Evolutionary conservation across 2,888 invertebrate species (phyloP).

Genomic region (Hyposoter didymator): DNA sequence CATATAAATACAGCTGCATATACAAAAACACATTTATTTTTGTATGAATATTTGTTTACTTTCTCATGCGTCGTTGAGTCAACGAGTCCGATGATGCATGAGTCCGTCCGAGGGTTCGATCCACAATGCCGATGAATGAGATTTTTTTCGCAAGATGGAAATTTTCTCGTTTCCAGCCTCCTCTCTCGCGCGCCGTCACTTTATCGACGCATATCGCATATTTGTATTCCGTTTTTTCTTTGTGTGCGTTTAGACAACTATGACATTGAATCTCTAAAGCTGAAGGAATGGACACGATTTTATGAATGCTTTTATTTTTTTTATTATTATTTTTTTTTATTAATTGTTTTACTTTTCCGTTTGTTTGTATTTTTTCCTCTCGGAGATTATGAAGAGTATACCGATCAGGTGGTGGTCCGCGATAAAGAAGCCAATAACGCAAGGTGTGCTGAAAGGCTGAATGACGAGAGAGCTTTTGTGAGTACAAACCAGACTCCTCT

Average conservation of each 20-base stretch:
- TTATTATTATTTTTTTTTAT: too few relatives aligned
- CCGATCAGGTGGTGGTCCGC: constrained; percentile 67
- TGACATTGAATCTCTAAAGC: constrained; percentile 68
- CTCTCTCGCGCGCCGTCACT: constrained; percentile 36
- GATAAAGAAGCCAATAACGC: constrained; percentile 68
- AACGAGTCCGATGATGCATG: constrained; percentile 26
- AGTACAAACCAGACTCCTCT: constrained; percentile 30
- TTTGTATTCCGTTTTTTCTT: constrained; percentile 47
- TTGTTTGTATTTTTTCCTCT: constrained; percentile 12
- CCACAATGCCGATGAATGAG: constrained; percentile 10
- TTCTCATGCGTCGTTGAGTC: constrained; percentile 44
- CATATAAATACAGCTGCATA: background rate
- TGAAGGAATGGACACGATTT: constrained; percentile 52
- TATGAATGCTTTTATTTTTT: constrained; percentile 9
- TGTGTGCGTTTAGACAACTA: constrained; percentile 77
- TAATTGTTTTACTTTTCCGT: background rate
- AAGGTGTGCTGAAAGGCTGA: constrained; percentile 67
- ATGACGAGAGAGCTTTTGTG: constrained; percentile 54
- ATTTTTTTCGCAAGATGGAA: constrained; percentile 24
- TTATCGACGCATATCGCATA: constrained; percentile 27
- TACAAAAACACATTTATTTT: constrained; percentile 38
- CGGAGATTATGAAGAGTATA: constrained; percentile 49
- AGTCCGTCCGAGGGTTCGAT: constrained; percentile 22
- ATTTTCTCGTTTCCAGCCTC: constrained; percentile 25
- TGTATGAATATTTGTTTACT: constrained; percentile 46